These are phyloP conservation scores for Penaeus japonicus DNA, from an alignment of 1,140 invertebrate species.

Conservation along the genomic window DNA sequence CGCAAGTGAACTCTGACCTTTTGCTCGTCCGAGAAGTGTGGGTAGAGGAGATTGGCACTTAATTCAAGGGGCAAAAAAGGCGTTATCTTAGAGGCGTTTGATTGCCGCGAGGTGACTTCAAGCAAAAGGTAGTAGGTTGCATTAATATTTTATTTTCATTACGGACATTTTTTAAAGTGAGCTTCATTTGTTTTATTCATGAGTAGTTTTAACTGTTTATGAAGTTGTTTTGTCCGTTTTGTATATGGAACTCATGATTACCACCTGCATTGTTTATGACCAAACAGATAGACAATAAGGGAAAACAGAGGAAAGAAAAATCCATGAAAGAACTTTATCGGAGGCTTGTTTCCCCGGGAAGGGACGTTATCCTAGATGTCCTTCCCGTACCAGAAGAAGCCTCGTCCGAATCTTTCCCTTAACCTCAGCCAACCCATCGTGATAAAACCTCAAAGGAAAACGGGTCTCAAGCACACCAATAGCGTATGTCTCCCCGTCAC, in stretches of 20 bases:
- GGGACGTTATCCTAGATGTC: conserved; percentile 10
- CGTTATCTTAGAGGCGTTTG: too few relatives aligned
- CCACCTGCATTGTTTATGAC: background rate
- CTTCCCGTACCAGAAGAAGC: conserved; percentile 49
- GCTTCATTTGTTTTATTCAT: too few relatives aligned
- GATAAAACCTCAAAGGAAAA: conserved; percentile 27
- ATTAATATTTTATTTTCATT: too few relatives aligned
- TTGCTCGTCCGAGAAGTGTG: too few relatives aligned
- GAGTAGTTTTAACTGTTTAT: background rate
- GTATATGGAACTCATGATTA: too few relatives aligned
- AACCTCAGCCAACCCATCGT: conserved; percentile 41
- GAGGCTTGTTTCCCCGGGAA: background rate
- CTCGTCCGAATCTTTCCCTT: conserved; percentile 47
- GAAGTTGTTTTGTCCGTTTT: background rate
- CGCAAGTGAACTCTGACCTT: too few relatives aligned
- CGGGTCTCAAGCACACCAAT: conserved; percentile 43
- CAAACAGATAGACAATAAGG: background rate
- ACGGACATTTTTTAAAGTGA: too few relatives aligned
- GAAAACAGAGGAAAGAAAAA: background rate
- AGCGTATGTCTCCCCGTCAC: conserved; percentile 39
- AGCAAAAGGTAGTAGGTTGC: too few relatives aligned
- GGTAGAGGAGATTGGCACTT: too few relatives aligned
- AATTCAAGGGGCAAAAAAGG: too few relatives aligned
- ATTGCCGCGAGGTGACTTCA: too few relatives aligned
- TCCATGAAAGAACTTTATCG: background rate